Evolutionary conservation across 1,140 invertebrate species (phyloP), one percentile per base, ranked within the genome.

Genomic region (Parapsyche elsis): DNA sequence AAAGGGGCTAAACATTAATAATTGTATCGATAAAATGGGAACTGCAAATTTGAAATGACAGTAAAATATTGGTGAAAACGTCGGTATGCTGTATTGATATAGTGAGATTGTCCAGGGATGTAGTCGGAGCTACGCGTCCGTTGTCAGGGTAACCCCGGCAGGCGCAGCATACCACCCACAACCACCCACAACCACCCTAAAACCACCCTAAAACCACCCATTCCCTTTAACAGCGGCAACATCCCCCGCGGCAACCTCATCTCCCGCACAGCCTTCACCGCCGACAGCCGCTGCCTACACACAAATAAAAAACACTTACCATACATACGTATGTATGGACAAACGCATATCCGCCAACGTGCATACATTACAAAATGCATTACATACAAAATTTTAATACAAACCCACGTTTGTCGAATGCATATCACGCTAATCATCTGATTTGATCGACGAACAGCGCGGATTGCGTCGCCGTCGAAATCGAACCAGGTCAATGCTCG

Each of bases 61-160:
- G 9, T 2, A 38, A 38, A 38, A 38, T 38, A 38, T 4, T 53
- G 2, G 4, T 2, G 49, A 53, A 53, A 53, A 53, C 12, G 16
- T 53, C 4, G 49, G 12, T 53, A 10, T 53, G 49, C 49, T 53
- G 49, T 53, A 53, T 53, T 16, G 49, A 53, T 53, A 53, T 53
- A 53, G 10, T 10, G 49, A 53, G 49, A 53, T 53, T 53, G 9
- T 26, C 10, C 21, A 21, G 24, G 71, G 49, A 46, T 76, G 81
- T 78, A 80, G 80, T 75, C 73, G 44, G 53, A 79, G 82, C 79
- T 83, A 81, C 77, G 82, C 80, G 80, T 61, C 75, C 74, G 80
- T 81, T 80, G 77, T 75, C 80, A 81, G 30, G 80, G 80, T 71
- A 80, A 83, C 78, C 57, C 75, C 76, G 64, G 64, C 57, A 19